phyloP scores from a whole-genome alignment of 2,113 vertebrate genomes.

The Talpa occidentalis region DNA sequence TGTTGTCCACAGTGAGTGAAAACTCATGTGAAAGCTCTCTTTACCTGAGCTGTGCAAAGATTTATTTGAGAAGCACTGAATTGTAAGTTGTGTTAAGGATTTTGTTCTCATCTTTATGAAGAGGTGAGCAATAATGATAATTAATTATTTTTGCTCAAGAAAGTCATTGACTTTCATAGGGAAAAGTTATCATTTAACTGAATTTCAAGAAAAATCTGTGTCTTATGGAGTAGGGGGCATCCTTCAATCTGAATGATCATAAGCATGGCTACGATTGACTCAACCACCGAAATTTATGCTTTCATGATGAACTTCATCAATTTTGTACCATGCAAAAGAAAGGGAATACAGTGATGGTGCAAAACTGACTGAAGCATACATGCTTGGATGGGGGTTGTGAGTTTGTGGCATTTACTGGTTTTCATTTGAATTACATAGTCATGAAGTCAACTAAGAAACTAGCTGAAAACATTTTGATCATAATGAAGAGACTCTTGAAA shows the following conservation, averaged over 20 bases:
- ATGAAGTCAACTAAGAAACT: constrained; percentile 31
- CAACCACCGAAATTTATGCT: neutral
- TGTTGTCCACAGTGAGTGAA: neutral
- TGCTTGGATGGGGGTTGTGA: neutral
- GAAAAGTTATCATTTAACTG: constrained; percentile 11
- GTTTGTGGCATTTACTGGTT: neutral
- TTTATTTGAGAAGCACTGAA: neutral
- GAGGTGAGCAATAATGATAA: neutral
- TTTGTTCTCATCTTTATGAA: constrained; percentile 23
- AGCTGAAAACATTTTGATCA: constrained; percentile 47
- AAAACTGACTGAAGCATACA: neutral
- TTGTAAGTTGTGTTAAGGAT: neutral
- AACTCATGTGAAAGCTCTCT: neutral
- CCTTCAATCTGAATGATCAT: neutral
- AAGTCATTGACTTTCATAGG: neutral
- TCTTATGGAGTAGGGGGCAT: neutral
- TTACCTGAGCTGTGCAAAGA: neutral
- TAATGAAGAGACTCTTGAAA: constrained; percentile 69
- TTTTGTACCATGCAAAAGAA: neutral
- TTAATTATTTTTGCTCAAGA: constrained; percentile 5
- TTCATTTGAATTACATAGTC: constrained; percentile 43
- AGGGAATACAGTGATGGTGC: neutral
- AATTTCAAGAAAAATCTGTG: constrained; percentile 33
- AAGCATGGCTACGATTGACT: neutral
- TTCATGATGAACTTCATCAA: neutral